Evolutionary conservation across 2,888 invertebrate genomes (phyloP).

Genomic region (Drosophila formosana): DNA sequence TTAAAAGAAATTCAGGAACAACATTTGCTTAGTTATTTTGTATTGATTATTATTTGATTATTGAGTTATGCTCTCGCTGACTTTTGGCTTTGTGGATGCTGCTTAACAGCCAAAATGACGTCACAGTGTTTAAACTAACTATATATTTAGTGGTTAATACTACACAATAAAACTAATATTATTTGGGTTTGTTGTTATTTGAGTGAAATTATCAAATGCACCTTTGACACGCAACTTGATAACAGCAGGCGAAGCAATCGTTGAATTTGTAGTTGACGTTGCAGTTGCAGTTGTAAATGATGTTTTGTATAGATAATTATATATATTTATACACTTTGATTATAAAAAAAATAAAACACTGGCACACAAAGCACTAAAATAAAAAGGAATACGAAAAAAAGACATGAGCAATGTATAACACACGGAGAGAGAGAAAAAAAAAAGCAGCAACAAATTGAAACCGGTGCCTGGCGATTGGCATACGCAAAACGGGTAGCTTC

Average conservation of each 20-base stretch:
- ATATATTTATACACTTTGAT: constrained; percentile 23
- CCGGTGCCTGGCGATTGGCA: constrained; percentile 42
- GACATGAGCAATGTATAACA: constrained; percentile 5
- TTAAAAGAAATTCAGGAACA: no score
- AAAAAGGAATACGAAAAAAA: constrained; percentile 11
- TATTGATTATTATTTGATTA: no score
- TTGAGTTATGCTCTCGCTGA: background rate
- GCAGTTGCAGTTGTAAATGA: constrained; percentile 3
- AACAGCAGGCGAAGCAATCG: constrained; percentile 26
- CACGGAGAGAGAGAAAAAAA: background rate
- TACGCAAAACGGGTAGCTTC: no score
- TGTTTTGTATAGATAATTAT: background rate
- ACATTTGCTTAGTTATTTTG: no score
- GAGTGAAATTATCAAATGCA: constrained; percentile 35
- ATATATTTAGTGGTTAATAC: no score
- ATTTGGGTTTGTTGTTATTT: constrained; percentile 12
- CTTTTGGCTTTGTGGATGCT: constrained; percentile 9
- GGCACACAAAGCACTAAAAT: constrained; percentile 17
- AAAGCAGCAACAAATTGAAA: constrained; percentile 34
- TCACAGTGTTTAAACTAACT: background rate
- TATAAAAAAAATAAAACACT: constrained; percentile 9
- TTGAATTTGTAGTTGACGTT: background rate
- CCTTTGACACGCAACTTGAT: constrained; percentile 60
- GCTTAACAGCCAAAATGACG: no score
- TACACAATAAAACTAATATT: background rate